Percentiles rank a stretch among this genome's conserved stretches.
Evolutionary conservation across 2,797 vertebrate genomes (phyloP).

Genomic region (Clamator glandarius): DNA sequence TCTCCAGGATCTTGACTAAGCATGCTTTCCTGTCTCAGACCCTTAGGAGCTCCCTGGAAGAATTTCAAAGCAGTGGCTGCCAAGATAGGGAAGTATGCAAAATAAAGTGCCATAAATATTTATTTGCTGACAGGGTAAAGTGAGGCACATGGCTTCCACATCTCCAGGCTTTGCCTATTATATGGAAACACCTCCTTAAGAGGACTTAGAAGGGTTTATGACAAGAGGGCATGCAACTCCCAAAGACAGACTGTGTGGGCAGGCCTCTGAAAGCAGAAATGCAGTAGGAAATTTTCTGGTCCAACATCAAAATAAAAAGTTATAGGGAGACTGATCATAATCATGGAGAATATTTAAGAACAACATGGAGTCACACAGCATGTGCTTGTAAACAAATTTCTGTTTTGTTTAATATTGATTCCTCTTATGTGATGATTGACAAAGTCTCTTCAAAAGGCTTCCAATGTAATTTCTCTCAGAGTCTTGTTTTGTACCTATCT

Average conservation of each 20-base stretch:
- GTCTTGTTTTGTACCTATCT: neutral
- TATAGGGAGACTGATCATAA: neutral
- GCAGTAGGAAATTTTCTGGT: neutral
- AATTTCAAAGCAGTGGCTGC: neutral
- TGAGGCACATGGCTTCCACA: neutral
- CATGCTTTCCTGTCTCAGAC: neutral
- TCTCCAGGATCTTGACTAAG: neutral
- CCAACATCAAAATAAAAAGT: neutral
- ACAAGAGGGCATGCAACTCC: neutral
- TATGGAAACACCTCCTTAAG: neutral
- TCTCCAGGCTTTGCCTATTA: neutral
- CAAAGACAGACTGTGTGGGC: neutral
- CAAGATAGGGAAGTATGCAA: neutral
- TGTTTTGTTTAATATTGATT: neutral
- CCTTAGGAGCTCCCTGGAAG: no score
- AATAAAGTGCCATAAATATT: neutral
- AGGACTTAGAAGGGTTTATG: neutral
- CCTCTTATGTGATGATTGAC: neutral
- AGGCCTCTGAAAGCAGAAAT: neutral
- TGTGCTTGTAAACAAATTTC: neutral
- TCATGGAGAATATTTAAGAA: neutral
- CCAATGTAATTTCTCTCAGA: neutral
- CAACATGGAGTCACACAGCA: neutral
- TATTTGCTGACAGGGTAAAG: neutral
- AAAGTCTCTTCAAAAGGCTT: neutral